These are phyloP conservation scores for Drosophila suzukii DNA, from an alignment of 1,140 invertebrate species.

Conservation along the genomic window DNA sequence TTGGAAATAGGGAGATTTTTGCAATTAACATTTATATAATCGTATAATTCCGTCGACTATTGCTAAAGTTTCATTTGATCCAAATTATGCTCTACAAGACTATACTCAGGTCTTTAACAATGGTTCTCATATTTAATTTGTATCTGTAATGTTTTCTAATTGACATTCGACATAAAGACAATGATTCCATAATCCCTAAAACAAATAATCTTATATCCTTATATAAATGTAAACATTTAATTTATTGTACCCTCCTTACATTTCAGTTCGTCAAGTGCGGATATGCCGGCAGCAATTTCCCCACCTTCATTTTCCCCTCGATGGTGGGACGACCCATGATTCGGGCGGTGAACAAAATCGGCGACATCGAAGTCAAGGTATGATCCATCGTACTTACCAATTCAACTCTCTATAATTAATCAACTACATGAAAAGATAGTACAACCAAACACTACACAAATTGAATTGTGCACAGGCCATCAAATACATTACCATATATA, in stretches of 20 bases:
- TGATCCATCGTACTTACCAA: slow-evolving; percentile 75
- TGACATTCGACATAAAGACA: too few relatives aligned
- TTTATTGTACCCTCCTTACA: slow-evolving; percentile 57
- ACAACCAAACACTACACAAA: slow-evolving; percentile 45
- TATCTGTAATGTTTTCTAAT: too few relatives aligned
- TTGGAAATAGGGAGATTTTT: too few relatives aligned
- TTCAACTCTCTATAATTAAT: slow-evolving; percentile 15
- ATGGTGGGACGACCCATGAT: slow-evolving; percentile 99
- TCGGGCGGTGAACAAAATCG: slow-evolving; percentile 98
- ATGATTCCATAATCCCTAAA: too few relatives aligned
- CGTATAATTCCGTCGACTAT: too few relatives aligned
- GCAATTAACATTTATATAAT: too few relatives aligned
- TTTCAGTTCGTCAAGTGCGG: slow-evolving; percentile 99
- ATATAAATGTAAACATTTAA: neutral
- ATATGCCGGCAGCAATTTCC: slow-evolving; percentile 99
- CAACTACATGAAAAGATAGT: slow-evolving; percentile 26
- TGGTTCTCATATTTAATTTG: too few relatives aligned
- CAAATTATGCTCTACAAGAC: too few relatives aligned
- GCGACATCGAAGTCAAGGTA: slow-evolving; percentile 99
- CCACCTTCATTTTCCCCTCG: slow-evolving; percentile 99
- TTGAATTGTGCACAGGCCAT: slow-evolving; percentile 40
- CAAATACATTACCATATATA: slow-evolving; percentile 20
- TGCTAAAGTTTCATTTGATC: too few relatives aligned
- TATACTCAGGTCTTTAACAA: too few relatives aligned
- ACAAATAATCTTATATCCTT: too few relatives aligned